These are phyloP conservation scores for Hesperophylax magnus DNA, from an alignment of 1,140 invertebrate species.

Conservation along the genomic window DNA sequence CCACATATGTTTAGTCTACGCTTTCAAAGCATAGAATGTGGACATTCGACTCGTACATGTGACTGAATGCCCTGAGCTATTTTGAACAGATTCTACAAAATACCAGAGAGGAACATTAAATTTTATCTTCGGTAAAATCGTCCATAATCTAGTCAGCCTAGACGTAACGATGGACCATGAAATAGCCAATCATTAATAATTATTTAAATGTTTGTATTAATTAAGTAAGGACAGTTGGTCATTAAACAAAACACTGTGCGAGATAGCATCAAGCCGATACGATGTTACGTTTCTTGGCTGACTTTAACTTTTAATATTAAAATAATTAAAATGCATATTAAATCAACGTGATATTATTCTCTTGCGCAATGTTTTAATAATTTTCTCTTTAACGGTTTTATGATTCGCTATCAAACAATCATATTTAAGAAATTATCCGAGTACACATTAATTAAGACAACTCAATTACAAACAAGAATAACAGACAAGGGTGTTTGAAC, in stretches of 20 bases:
- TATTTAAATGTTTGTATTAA: conserved; percentile 34
- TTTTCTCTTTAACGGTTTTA: neutral
- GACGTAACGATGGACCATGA: neutral
- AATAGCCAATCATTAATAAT: conserved; percentile 9
- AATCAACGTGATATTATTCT: too few species aligned
- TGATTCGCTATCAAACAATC: neutral
- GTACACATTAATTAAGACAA: too few species aligned
- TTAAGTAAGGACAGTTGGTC: conserved; percentile 33
- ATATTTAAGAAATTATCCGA: too few species aligned
- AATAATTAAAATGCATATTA: too few species aligned
- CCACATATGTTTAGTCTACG: neutral
- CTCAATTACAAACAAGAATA: too few species aligned
- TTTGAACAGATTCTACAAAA: conserved; percentile 7
- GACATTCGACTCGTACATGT: conserved; percentile 1
- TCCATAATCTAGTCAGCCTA: conserved; percentile 3
- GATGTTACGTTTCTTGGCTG: neutral
- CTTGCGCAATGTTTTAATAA: too few species aligned
- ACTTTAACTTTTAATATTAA: too few species aligned
- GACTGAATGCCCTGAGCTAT: conserved; percentile 3
- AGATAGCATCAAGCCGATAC: conserved; percentile 25
- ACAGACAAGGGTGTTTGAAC: too few species aligned
- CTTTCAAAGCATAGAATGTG: neutral
- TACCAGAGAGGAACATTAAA: neutral
- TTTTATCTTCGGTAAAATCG: conserved; percentile 27
- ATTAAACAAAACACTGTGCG: conserved; percentile 30